Percentiles rank a stretch among this genome's conserved stretches.
Conservation (phyloP, 2,113 vertebrate species). For the Hemichromis elongatus region DNA sequence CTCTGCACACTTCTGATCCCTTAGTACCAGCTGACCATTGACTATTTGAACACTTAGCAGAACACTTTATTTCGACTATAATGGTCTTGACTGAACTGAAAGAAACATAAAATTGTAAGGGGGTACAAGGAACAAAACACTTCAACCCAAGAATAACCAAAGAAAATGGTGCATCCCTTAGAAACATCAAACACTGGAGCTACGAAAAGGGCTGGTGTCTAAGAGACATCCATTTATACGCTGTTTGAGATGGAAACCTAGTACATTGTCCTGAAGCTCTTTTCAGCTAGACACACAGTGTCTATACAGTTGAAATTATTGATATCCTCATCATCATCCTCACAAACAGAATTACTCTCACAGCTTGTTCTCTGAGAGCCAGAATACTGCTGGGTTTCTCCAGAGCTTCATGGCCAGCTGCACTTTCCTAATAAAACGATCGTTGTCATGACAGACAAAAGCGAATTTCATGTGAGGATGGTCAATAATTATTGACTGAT, state of each 20-base stretch:
- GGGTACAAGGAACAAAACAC: rapidly evolving
- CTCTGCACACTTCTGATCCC: neutral
- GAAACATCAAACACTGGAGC: neutral
- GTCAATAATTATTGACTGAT: neutral
- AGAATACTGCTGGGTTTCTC: neutral
- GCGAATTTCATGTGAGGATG: neutral
- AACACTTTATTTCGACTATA: neutral
- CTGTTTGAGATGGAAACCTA: neutral
- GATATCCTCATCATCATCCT: neutral
- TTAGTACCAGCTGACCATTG: neutral
- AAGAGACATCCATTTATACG: neutral
- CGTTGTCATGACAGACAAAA: neutral
- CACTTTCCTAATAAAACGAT: neutral
- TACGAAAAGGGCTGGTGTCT: neutral
- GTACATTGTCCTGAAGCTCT: neutral
- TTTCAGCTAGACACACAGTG: neutral
- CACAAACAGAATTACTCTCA: neutral
- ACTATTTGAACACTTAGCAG: too few relatives aligned
- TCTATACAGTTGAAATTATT: neutral
- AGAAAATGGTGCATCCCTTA: neutral
- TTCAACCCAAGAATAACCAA: neutral
- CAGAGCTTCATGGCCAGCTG: neutral
- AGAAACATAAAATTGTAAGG: neutral
- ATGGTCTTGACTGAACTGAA: neutral
- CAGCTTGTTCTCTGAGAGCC: neutral